Evolutionary conservation across 2,113 vertebrate species (phyloP).

Genomic region (Cyanocitta stelleri): DNA sequence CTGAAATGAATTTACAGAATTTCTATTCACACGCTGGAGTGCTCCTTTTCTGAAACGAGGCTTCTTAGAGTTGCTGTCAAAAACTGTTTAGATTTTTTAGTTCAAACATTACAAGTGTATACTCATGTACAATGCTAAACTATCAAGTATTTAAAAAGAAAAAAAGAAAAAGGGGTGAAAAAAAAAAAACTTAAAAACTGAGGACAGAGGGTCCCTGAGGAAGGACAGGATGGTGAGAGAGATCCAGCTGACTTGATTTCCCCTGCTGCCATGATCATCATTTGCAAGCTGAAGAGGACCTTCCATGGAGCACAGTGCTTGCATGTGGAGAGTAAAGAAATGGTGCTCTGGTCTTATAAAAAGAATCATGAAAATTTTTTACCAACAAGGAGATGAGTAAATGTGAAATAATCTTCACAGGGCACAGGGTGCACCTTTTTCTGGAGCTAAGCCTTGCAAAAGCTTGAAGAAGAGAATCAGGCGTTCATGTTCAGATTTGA

Average conservation of each 20-base stretch:
- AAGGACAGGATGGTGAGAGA: conserved; percentile 48
- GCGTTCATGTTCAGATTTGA: neutral
- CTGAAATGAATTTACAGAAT: conserved; percentile 31
- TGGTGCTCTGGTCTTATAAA: conserved; percentile 22
- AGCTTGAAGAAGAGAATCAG: conserved; percentile 10
- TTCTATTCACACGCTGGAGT: conserved; percentile 7
- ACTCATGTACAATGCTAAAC: neutral
- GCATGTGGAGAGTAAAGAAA: conserved; percentile 30
- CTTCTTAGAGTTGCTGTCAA: conserved; percentile 42
- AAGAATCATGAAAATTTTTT: neutral
- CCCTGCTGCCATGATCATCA: conserved; percentile 49
- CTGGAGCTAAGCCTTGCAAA: conserved; percentile 1
- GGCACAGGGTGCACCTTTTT: neutral
- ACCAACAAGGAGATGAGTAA: conserved; percentile 2
- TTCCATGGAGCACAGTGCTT: conserved; percentile 41
- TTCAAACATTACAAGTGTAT: conserved; percentile 14
- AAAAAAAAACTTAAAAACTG: neutral
- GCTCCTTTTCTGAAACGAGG: conserved; percentile 9
- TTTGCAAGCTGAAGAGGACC: conserved; percentile 58
- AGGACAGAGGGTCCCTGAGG: conserved; percentile 25
- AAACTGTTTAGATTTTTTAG: conserved; percentile 34
- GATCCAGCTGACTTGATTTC: conserved; percentile 32
- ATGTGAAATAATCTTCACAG: conserved; percentile 8
- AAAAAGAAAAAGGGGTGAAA: neutral
- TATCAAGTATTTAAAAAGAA: neutral